Percentiles rank a stretch among this genome's conserved stretches.
Evolutionary conservation across 2,888 invertebrate genomes (phyloP).

Genomic region (Conomelus anceps): DNA sequence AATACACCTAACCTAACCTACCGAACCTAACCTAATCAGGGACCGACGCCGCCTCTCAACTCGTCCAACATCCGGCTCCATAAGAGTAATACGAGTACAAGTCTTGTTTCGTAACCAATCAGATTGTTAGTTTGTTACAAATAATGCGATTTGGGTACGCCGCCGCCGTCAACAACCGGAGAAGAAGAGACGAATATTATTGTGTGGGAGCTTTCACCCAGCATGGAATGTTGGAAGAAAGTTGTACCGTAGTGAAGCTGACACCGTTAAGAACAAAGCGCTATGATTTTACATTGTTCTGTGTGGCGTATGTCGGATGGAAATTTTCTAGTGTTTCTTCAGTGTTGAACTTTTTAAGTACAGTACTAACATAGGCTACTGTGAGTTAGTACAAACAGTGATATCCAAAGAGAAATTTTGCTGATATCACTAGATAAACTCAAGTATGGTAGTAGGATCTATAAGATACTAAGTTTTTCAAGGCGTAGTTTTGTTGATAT

Average conservation of each 20-base stretch:
- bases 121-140: background rate
- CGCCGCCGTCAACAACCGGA: too few species aligned
- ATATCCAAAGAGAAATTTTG: too few species aligned
- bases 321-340: background rate
- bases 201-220: background rate
- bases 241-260: background rate
- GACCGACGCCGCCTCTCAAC: background rate
- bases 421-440: too few species aligned
- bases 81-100: too few species aligned
- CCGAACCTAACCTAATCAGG: background rate
- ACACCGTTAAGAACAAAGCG: background rate
- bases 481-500: too few species aligned
- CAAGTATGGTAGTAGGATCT: too few species aligned
- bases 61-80: background rate
- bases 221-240: background rate
- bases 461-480: too few species aligned
- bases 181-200: background rate
- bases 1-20: background rate
- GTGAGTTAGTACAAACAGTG: too few species aligned
- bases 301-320: background rate
- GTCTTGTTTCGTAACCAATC: background rate
- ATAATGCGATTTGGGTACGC: background rate
- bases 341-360: background rate
- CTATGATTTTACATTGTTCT: background rate
- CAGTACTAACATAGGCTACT: too few species aligned